phyloP scores from a whole-genome alignment of 2,888 invertebrate species.

The Lysandra coridon region DNA sequence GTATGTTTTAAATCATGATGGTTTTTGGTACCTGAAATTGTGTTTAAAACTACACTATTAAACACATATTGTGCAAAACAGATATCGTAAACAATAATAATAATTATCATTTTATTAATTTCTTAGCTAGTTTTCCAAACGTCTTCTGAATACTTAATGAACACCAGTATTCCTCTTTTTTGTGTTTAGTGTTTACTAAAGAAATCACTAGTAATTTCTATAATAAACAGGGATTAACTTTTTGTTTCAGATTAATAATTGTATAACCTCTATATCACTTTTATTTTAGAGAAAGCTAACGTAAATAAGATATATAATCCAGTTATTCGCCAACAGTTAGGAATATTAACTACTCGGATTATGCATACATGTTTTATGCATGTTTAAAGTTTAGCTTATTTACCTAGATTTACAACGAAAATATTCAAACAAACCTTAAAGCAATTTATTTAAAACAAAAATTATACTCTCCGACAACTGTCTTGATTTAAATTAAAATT shows the following conservation, averaged over 20 bases:
- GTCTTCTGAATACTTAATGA: too few relatives aligned
- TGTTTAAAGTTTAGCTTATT: background rate
- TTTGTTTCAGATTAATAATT: background rate
- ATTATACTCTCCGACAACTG: background rate
- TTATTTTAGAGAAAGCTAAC: background rate
- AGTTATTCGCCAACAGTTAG: conserved; percentile 39
- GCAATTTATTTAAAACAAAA: background rate
- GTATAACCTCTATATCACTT: background rate
- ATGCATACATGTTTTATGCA: conserved; percentile 38
- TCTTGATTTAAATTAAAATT: background rate
- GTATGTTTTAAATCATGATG: background rate
- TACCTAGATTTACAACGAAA: background rate
- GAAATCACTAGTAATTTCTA: too few relatives aligned
- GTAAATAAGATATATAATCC: conserved; percentile 22
- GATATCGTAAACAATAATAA: background rate
- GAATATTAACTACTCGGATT: conserved; percentile 39
- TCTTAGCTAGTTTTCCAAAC: too few relatives aligned
- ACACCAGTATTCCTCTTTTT: too few relatives aligned
- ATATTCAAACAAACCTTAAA: background rate
- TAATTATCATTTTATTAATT: too few relatives aligned
- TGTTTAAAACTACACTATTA: background rate
- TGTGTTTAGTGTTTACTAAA: too few relatives aligned
- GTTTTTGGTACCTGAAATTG: background rate
- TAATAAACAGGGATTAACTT: too few relatives aligned
- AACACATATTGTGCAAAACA: background rate